Conservation (phyloP, 2,888 invertebrate species). For the Drosophila incognita region DNA sequence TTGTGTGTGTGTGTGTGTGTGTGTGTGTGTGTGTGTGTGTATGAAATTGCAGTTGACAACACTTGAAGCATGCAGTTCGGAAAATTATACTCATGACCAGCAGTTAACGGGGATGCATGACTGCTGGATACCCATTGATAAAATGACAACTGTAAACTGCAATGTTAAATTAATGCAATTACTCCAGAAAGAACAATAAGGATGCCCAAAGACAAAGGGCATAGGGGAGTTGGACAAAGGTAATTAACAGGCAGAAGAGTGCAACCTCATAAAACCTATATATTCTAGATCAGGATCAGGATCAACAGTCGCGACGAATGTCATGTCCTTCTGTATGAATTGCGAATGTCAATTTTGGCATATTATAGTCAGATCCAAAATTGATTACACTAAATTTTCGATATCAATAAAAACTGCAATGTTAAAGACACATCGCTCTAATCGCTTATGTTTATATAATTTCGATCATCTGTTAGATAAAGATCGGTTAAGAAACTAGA, state of each 20-base stretch:
- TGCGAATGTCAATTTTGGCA: rapidly evolving
- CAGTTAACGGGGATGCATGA: not conserved
- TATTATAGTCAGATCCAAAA: not conserved
- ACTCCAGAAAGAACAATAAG: too few species aligned
- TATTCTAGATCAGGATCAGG: not conserved
- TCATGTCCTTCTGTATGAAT: not conserved
- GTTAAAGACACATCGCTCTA: too few species aligned
- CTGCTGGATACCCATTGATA: not conserved
- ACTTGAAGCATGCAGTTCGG: not conserved
- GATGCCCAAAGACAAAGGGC: not conserved
- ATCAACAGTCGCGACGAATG: not conserved
- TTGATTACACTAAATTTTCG: not conserved
- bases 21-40: not conserved
- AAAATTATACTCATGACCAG: not conserved
- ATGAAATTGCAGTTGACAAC: not conserved
- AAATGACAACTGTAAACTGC: not conserved
- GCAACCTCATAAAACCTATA: not conserved
- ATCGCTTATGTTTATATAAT: not conserved
- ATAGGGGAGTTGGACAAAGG: not conserved
- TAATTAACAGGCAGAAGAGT: not conserved
- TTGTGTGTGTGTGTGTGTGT: not conserved
- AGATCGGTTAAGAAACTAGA: not conserved
- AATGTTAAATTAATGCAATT: not conserved
- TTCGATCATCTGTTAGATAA: not conserved
- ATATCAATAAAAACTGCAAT: not conserved